Evolutionary conservation across 2,797 vertebrate genomes (phyloP), one percentile per base, ranked within the genome.

Genomic region (Sebastes ruberrimus): DNA sequence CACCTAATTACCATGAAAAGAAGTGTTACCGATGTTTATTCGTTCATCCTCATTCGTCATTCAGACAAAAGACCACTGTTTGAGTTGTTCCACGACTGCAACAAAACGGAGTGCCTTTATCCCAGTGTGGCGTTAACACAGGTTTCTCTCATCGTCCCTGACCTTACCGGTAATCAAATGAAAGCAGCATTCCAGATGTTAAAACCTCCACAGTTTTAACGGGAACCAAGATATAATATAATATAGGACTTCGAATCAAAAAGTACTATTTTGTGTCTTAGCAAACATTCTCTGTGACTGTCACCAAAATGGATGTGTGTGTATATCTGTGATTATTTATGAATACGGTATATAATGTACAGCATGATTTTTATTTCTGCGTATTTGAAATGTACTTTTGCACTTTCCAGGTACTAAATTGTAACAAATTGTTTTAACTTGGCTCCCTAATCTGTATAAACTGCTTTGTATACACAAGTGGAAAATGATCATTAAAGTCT

Each of bases 341-440:
- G 92, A 95, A 95, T 93, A 93, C 88, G 59, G 86, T 96, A 94
- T 95, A 94, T 94, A 92, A 94, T 99, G 97, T 99, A 99, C 96
- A 98, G 97, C 96, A 96, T 97, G 96, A 95, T 93, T 97, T 95
- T 97, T 96, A 97, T 96, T 96, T 95, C 89, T 88, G 94, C 82
- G 87, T 95, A 88, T 91, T 94, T 93, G 83, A 96, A 94, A 94
- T 94, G 90, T 95, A 92, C 94, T 95, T 97, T 97, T 98, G 97
- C 97, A 98, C 98, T 98, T 98, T 97, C 95, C 96, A 96, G 96
- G 96, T 96, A 96, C 96, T 96, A 94, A 95, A 96, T 97, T 97
- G 96, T 98, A 97, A 96, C 78, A 95, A 94, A 89, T 92, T 90
- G 96, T 97, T 97, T 97, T 96, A 96, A 94, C 96, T 95, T 52